Evolutionary conservation across 2,797 vertebrate genomes (phyloP).

Genomic region (Meriones psammophilus): DNA sequence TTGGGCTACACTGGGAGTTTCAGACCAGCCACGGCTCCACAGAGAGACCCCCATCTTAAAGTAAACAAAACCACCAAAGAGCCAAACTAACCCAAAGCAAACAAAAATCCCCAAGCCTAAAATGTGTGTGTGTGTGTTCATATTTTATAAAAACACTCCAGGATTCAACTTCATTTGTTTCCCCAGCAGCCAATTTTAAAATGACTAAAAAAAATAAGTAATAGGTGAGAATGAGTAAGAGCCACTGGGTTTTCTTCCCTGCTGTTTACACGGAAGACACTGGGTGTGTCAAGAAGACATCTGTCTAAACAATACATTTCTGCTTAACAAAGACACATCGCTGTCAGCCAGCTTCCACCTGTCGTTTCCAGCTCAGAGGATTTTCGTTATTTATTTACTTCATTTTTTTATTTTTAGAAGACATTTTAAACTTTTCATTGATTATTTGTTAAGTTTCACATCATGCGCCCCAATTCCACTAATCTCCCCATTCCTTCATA

Average conservation of each 20-base stretch:
- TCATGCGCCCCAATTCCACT: not conserved
- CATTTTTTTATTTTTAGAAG: not conserved
- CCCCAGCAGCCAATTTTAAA: not conserved
- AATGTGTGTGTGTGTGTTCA: not conserved
- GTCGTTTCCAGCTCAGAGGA: not conserved
- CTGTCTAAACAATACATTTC: not conserved
- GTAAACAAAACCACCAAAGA: not conserved
- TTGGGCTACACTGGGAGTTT: not conserved
- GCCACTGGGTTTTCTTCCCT: not conserved
- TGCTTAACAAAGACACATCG: not conserved
- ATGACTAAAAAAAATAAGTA: not conserved
- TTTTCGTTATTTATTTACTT: not conserved
- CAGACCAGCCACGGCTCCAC: no score
- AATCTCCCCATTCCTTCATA: not conserved
- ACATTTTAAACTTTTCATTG: not conserved
- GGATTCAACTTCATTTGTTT: slow-evolving; percentile 8
- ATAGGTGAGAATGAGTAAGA: slow-evolving; percentile 25
- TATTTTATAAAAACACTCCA: slow-evolving; percentile 27
- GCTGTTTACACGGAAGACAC: not conserved
- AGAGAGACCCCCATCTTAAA: not conserved
- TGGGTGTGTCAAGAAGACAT: not conserved
- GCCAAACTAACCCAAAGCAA: not conserved
- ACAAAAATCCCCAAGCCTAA: not conserved
- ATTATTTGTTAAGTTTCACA: not conserved
- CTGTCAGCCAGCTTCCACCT: not conserved